These are phyloP conservation scores for Stichodactyla mertensii DNA, from an alignment of 64 coral and sea anemone genomes.

Conservation along the genomic window DNA sequence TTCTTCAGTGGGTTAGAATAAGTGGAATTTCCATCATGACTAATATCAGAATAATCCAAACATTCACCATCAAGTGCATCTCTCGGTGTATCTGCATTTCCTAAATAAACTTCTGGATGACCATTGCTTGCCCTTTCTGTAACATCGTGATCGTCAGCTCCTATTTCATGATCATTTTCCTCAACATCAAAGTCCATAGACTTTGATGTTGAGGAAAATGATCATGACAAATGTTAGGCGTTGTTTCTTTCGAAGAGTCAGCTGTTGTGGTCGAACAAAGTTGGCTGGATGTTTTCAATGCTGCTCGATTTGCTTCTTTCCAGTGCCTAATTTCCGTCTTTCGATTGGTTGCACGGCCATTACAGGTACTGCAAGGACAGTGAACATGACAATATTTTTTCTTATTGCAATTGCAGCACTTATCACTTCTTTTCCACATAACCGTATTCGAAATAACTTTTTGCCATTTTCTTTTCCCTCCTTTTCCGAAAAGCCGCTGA, in stretches of 20 bases:
- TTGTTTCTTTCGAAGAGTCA: too few species aligned
- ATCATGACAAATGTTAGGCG: not conserved
- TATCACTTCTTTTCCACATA: conserved; percentile 41
- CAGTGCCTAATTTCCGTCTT: conserved; percentile 12
- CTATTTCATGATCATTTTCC: not conserved
- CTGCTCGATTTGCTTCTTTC: conserved; percentile 21
- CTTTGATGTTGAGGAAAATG: too few species aligned
- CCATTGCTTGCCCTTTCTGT: not conserved
- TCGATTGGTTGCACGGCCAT: conserved; percentile 36
- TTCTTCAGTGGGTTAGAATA: conserved; percentile 30
- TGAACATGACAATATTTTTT: conserved; percentile 57
- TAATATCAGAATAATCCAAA: not conserved
- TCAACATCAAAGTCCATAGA: conserved; percentile 12
- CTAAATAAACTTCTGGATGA: not conserved
- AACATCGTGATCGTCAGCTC: not conserved
- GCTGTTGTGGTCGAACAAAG: too few species aligned
- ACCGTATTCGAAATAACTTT: not conserved
- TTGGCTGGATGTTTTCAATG: too few species aligned
- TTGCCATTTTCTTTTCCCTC: not conserved
- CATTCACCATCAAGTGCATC: not conserved
- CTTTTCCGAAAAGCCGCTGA: too few species aligned
- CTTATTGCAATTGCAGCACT: conserved; percentile 30
- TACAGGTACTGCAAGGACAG: conserved; percentile 36
- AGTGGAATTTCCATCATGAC: not conserved
- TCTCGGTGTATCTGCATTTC: not conserved